Base-by-base conservation (phyloP, 2,113 vertebrate species). In the Ictalurus furcatus region DNA sequence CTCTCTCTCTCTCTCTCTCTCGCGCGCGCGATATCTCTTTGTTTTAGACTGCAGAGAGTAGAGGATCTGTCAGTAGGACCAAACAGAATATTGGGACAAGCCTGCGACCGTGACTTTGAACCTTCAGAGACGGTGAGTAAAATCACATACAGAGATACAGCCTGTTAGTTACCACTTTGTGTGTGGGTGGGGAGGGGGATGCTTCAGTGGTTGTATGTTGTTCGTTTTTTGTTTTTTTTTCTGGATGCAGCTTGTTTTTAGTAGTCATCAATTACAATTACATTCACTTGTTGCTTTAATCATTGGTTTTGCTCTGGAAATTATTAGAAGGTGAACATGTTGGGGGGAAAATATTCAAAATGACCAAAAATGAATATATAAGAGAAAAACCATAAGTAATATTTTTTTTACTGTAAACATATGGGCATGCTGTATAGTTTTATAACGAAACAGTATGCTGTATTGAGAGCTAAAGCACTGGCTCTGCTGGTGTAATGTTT, bases 71-170 rank as follows among this genome's bases (percentile, higher is more conserved):
- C 87, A 48, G 79, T 73, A 8, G 13, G 14, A 83, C 65, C 48
- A 63, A 56, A 23, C 17, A n/a, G 28, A 82, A 25, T 65, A 58
- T 23, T 17, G 8, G 79, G 81, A 11, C 30, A 69, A 37, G 17
- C 28, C 23, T 44, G 48, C 40, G 34, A 54, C 76, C 16, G 52
- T 25, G 59, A 80, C 34, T 28, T 44, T 76, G 37, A 79, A 48
- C 78, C 19, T 52, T 56, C 21, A 82, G 13, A 88, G 48, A 44
- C 61, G 21, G 87, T 88, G 79, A 88, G 79, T 69, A 58, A 59
- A 56, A 59, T 6, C 17, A 0, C n/a, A 37, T 17, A 19, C n/a
- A 21, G 14, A 58, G 19, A 58, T 21, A 17, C 79, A 58, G 76
- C 11, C 13, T 52, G 21, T 79, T 79, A 54, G 48, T 52, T 16